These are phyloP conservation scores for Tachina lurida DNA, from an alignment of 2,888 invertebrate species.

Conservation along the genomic window DNA sequence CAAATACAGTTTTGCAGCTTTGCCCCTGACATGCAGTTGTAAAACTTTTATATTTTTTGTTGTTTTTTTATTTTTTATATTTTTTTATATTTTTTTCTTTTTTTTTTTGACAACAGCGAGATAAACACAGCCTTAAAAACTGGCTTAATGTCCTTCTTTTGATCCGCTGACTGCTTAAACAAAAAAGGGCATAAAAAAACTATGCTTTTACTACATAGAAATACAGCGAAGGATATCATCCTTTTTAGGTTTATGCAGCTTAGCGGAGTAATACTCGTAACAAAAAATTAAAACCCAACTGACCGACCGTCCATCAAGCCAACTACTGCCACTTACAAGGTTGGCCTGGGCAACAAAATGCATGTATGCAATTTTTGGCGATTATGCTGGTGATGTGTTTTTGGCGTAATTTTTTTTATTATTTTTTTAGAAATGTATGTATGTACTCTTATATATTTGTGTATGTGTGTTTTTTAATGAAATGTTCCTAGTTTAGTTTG, in stretches of 20 bases:
- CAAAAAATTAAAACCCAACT: constrained; percentile 3
- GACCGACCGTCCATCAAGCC: constrained; percentile 33
- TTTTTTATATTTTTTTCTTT: too few species aligned
- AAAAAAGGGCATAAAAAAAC: constrained; percentile 7
- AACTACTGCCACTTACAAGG: constrained; percentile 47
- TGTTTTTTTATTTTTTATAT: too few species aligned
- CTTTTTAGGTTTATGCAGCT: constrained; percentile 56
- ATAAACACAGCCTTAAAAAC: constrained; percentile 52
- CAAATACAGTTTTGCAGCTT: constrained; percentile 23
- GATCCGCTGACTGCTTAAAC: constrained; percentile 19
- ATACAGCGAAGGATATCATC: constrained; percentile 57
- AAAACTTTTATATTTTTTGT: constrained; percentile 59
- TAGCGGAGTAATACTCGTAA: constrained; percentile 36
- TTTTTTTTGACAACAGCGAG: constrained; percentile 47
- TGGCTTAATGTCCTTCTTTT: constrained; percentile 65
- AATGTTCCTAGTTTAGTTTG: constrained; percentile 62
- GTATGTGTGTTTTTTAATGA: constrained; percentile 38
- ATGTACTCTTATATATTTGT: not conserved
- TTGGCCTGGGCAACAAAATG: constrained; percentile 29
- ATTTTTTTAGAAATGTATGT: not conserved
- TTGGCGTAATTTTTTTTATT: constrained; percentile 26
- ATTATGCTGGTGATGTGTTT: constrained; percentile 29
- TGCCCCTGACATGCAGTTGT: constrained; percentile 59
- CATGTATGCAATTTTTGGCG: constrained; percentile 11
- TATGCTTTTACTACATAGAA: not conserved